Percentiles rank a stretch among this genome's conserved stretches.
Conservation (phyloP, 2,113 vertebrate genomes). For the Leuciscus idus region DNA sequence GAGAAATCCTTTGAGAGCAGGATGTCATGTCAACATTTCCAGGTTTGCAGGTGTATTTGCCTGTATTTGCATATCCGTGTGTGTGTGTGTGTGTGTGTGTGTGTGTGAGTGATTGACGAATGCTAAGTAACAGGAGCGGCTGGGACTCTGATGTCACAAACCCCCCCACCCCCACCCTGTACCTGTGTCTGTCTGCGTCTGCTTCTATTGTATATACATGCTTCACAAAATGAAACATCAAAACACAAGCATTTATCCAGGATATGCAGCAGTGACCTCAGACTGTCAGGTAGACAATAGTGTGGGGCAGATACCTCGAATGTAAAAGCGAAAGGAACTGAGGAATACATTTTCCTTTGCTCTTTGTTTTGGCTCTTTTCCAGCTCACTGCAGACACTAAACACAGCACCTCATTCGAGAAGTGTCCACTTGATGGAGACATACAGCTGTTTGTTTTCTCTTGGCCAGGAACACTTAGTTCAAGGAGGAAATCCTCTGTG, state of each 20-base stretch:
- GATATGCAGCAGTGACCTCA: constrained; percentile 6
- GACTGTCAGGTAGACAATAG: not conserved
- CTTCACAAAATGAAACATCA: not conserved
- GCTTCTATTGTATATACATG: not conserved
- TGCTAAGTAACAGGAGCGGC: constrained; percentile 56
- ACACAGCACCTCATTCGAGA: not conserved
- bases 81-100: not conserved
- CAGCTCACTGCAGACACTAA: constrained; percentile 37
- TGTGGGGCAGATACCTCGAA: not conserved
- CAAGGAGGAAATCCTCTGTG: constrained; percentile 11
- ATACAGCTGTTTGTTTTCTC: constrained; percentile 3
- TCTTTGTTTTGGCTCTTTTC: not conserved
- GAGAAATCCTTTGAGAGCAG: constrained; percentile 11
- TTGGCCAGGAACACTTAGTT: not conserved
- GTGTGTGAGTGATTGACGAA: not conserved
- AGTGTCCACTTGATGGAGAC: constrained; percentile 51
- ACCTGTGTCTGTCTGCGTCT: not conserved
- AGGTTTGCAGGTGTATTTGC: constrained; percentile 47
- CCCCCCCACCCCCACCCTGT: not conserved
- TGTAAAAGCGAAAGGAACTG: not conserved
- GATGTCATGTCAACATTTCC: not conserved
- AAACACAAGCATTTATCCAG: not conserved
- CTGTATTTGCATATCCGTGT: constrained; percentile 34
- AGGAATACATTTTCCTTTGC: not conserved
- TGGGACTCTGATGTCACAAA: constrained; percentile 38